Evolutionary conservation across 2,797 vertebrate species (phyloP).

Genomic region (Crocidura indochinensis): DNA sequence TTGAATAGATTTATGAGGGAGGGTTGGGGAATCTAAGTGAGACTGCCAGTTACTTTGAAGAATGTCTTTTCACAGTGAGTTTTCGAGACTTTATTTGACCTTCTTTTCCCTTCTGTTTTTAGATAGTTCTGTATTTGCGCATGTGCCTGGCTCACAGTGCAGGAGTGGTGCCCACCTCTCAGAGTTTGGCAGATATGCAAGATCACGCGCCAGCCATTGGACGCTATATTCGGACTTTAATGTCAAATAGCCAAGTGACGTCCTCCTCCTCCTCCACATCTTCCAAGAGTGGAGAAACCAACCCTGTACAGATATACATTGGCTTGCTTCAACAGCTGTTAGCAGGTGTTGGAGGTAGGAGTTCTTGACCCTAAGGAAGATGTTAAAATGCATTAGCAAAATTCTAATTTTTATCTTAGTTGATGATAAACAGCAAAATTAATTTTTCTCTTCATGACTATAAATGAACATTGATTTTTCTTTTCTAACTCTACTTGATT

Average conservation of each 20-base stretch:
- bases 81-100: not conserved
- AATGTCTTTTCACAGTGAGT: not conserved
- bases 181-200: slow-evolving; percentile 96
- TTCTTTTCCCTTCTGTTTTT: slow-evolving; percentile 71
- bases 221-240: slow-evolving; percentile 93
- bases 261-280: slow-evolving; percentile 89
- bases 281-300: slow-evolving; percentile 93
- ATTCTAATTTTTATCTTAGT: slow-evolving; percentile 34
- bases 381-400: slow-evolving; percentile 3
- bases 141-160: slow-evolving; percentile 98
- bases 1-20: slow-evolving; percentile 48
- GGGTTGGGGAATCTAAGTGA: not conserved
- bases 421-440: slow-evolving; percentile 39
- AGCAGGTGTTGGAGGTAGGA: slow-evolving; percentile 95
- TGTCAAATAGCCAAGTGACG: slow-evolving; percentile 90
- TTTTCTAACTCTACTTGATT: slow-evolving; percentile 39
- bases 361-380: not conserved
- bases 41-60: slow-evolving; percentile 37
- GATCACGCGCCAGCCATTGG: slow-evolving; percentile 97
- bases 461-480: slow-evolving; percentile 24
- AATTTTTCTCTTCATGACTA: slow-evolving; percentile 8
- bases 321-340: slow-evolving; percentile 97
- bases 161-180: slow-evolving; percentile 93
- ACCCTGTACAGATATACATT: slow-evolving; percentile 96
- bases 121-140: slow-evolving; percentile 98